Percentiles rank a stretch among this genome's conserved stretches.
phyloP scores from a whole-genome alignment of 2,888 invertebrate species.

The Drosophila trichaetosa region DNA sequence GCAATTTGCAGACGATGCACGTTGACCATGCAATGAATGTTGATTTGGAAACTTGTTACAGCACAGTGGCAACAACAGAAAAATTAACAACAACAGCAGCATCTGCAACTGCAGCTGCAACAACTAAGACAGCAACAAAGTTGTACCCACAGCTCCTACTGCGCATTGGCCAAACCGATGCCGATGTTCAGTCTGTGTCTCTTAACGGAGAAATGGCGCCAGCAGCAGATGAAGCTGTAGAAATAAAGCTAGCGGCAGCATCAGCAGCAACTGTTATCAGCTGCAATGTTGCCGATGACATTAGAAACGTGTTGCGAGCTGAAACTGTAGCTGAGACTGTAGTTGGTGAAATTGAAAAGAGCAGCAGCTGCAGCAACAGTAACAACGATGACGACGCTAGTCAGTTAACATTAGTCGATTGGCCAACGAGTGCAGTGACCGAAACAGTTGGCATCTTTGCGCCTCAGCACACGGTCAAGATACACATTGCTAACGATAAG shows the following conservation, averaged over 20 bases:
- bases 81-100: slow-evolving; percentile 10
- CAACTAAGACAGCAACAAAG: slow-evolving; percentile 33
- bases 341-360: slow-evolving; percentile 57
- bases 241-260: slow-evolving; percentile 4
- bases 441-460: slow-evolving; percentile 71
- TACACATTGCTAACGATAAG: slow-evolving; percentile 81
- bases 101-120: slow-evolving; percentile 17
- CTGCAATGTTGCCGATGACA: slow-evolving; percentile 62
- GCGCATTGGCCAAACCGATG: slow-evolving; percentile 68
- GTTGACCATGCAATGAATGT: slow-evolving; percentile 57
- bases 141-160: slow-evolving; percentile 69
- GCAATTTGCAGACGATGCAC: slow-evolving; percentile 51
- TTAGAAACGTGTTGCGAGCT: slow-evolving; percentile 54
- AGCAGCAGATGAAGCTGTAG: slow-evolving; percentile 7
- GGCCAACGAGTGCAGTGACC: slow-evolving; percentile 81
- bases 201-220: neutral
- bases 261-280: slow-evolving; percentile 61
- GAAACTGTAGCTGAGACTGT: slow-evolving; percentile 17
- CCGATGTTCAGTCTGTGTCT: slow-evolving; percentile 30
- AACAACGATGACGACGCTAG: slow-evolving; percentile 48
- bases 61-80: slow-evolving; percentile 27
- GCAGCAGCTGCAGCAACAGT: slow-evolving; percentile 28
- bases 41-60: slow-evolving; percentile 72
- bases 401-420: slow-evolving; percentile 76
- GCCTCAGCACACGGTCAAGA: slow-evolving; percentile 82